A percentile compares a stretch with the other conserved stretches of the same genome.
phyloP scores from a whole-genome alignment of 2,888 invertebrate species.

The Agrenia bidenticulata region DNA sequence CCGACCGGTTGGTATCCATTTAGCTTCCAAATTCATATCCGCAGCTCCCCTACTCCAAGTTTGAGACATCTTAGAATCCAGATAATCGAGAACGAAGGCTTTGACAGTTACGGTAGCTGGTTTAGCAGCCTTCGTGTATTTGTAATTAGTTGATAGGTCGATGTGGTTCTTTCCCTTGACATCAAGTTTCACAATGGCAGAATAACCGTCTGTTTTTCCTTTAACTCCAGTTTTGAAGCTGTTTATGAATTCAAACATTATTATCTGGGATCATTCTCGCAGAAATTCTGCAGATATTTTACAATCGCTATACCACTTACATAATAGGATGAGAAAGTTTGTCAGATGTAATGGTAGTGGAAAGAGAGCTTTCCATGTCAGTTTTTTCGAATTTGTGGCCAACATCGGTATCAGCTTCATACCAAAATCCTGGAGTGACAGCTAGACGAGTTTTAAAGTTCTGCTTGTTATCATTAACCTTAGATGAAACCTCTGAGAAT shows the following conservation, averaged over 20 bases:
- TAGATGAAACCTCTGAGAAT: constrained; percentile 40
- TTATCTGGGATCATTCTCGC: too few relatives aligned
- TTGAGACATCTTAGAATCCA: constrained; percentile 42
- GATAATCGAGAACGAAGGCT: constrained; percentile 36
- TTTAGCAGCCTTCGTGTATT: constrained; percentile 24
- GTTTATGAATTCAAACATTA: too few relatives aligned
- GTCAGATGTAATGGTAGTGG: constrained; percentile 39
- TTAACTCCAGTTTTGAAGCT: constrained; percentile 40
- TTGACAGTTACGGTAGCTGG: constrained; percentile 35
- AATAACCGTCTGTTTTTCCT: constrained; percentile 32
- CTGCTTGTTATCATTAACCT: constrained; percentile 30
- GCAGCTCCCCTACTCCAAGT: constrained; percentile 35
- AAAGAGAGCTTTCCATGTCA: constrained; percentile 37
- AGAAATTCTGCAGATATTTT: too few relatives aligned
- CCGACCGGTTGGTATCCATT: constrained; percentile 44
- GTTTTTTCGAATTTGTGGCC: constrained; percentile 30
- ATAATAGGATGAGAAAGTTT: constrained; percentile 37
- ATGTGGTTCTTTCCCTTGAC: constrained; percentile 40
- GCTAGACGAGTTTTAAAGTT: constrained; percentile 35
- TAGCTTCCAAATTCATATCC: constrained; percentile 36
- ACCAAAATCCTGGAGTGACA: constrained; percentile 40
- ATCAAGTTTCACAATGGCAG: constrained; percentile 37
- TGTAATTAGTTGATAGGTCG: constrained; percentile 36
- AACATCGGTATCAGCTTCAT: constrained; percentile 40
- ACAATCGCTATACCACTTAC: constrained; percentile 28